A percentile compares a stretch with the other conserved stretches of the same genome.
These are phyloP conservation scores for Bombus picipes DNA, from an alignment of 1,140 invertebrate genomes.

Conservation along the genomic window DNA sequence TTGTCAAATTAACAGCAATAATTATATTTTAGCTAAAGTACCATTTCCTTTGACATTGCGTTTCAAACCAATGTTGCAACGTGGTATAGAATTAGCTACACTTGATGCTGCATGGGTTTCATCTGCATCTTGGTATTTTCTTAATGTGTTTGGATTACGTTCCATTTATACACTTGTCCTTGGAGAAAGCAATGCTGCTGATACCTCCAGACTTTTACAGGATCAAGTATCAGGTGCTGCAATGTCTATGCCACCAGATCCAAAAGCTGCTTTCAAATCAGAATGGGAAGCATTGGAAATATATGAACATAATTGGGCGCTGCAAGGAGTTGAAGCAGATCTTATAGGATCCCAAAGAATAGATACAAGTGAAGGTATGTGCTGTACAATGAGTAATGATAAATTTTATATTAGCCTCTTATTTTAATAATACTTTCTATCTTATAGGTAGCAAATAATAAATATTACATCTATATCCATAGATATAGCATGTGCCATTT, in stretches of 20 bases:
- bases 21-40: conserved; percentile 91
- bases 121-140: conserved; percentile 99
- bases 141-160: conserved; percentile 99
- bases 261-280: conserved; percentile 99
- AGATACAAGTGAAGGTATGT: conserved; percentile 74
- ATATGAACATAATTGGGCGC: conserved; percentile 94
- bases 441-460: conserved; percentile 43
- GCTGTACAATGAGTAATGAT: conserved; percentile 27
- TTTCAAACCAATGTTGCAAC: conserved; percentile 99
- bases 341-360: conserved; percentile 78
- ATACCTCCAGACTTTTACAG: conserved; percentile 97
- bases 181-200: conserved; percentile 99
- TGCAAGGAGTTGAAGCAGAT: conserved; percentile 90
- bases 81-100: conserved; percentile 97
- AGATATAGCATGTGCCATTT: conserved; percentile 47
- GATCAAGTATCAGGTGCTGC: conserved; percentile 99
- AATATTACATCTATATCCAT: conserved; percentile 27
- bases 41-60: conserved; percentile 98
- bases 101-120: conserved; percentile 99
- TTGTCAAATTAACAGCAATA: conserved; percentile 13
- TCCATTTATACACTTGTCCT: conserved; percentile 99
- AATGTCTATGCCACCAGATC: conserved; percentile 98
- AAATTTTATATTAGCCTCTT: not conserved
- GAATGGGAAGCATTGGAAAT: conserved; percentile 99
- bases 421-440: not conserved